A percentile compares a stretch with the other conserved stretches of the same genome.
Conservation (phyloP, 2,888 invertebrate genomes). For the Netelia inedita region DNA sequence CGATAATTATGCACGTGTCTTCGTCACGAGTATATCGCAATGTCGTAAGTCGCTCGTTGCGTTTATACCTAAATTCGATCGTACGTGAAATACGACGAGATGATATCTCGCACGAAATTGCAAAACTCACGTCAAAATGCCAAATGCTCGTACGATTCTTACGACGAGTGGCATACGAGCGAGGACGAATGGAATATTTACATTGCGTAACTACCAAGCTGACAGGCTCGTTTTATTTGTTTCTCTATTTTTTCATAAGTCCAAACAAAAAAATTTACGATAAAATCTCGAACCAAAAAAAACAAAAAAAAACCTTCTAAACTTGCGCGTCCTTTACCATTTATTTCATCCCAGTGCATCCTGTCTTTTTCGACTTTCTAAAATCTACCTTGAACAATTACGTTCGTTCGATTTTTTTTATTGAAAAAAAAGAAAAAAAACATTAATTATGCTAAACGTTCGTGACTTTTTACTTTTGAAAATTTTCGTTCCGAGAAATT, state of each 20-base stretch:
- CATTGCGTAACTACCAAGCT: conserved; percentile 42
- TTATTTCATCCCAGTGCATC: too few relatives aligned
- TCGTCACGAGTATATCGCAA: background rate
- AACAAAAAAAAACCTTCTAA: background rate
- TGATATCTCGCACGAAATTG: conserved; percentile 28
- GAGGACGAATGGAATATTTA: conserved; percentile 44
- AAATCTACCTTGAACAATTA: too few relatives aligned
- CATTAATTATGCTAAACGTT: too few relatives aligned
- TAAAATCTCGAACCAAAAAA: background rate
- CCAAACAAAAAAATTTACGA: background rate
- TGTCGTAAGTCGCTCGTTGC: background rate
- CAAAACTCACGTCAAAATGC: conserved; percentile 40
- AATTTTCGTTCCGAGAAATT: background rate
- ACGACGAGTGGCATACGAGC: conserved; percentile 20
- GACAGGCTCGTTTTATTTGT: too few relatives aligned
- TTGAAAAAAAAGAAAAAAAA: too few relatives aligned
- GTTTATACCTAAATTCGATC: background rate
- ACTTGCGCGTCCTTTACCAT: too few relatives aligned
- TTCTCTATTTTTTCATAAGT: background rate
- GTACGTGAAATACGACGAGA: background rate
- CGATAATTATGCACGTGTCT: background rate
- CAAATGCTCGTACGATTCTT: conserved; percentile 39
- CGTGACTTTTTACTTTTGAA: too few relatives aligned
- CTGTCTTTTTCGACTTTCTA: too few relatives aligned
- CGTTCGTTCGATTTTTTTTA: too few relatives aligned